These are phyloP conservation scores for Capra hircus DNA, from an alignment of 2,113 vertebrate genomes.

Conservation along the genomic window DNA sequence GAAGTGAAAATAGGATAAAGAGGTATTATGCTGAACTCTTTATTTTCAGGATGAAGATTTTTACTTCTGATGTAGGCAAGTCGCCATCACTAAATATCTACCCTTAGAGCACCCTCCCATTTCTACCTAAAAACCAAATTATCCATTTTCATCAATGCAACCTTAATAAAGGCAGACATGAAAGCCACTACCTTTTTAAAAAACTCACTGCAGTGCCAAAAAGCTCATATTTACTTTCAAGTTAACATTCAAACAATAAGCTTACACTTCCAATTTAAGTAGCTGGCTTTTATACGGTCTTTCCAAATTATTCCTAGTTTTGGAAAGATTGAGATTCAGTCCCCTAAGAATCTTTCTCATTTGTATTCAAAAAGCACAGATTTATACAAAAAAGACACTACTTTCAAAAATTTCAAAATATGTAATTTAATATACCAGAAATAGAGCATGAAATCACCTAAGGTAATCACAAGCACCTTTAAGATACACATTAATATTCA, in stretches of 20 bases:
- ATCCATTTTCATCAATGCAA: background rate
- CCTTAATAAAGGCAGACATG: conserved; percentile 13
- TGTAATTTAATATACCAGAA: conserved; percentile 12
- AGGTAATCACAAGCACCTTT: background rate
- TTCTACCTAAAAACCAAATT: conserved; percentile 26
- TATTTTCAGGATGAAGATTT: conserved; percentile 6
- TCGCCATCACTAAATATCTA: background rate
- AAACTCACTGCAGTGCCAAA: background rate
- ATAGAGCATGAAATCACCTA: background rate
- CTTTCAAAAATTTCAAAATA: conserved; percentile 10
- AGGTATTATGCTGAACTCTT: background rate
- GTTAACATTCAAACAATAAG: conserved; percentile 27
- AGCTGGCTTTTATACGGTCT: background rate
- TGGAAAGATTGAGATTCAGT: background rate
- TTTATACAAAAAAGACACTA: background rate
- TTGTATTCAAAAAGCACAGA: conserved; percentile 25
- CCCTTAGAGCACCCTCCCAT: background rate
- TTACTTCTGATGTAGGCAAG: background rate
- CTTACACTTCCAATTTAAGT: background rate
- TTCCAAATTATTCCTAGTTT: background rate
- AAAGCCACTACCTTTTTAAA: background rate
- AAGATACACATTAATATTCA: conserved; percentile 10
- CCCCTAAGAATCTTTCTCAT: background rate
- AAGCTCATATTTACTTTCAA: conserved; percentile 10
- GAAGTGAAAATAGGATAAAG: conserved; percentile 15